Base-by-base conservation (phyloP, 2,113 vertebrate genomes). In the Plecotus auritus region DNA sequence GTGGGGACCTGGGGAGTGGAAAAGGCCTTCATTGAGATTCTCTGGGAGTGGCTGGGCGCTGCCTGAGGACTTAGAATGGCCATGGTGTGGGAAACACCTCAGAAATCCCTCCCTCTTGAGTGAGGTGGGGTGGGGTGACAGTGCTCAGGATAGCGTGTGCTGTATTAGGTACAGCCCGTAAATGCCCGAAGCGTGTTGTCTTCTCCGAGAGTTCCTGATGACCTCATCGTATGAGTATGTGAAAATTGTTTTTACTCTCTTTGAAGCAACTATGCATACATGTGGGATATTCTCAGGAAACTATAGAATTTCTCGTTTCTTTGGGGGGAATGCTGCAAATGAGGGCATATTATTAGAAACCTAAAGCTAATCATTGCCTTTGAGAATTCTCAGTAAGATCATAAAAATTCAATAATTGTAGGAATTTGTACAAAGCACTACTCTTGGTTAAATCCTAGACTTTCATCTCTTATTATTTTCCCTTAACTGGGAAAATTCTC, bases 351-450 rank as follows among this genome's bases (percentile, higher is more conserved):
- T 93, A 85, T 66, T 85, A 95, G 47, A 88, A 94, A 86, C 28
- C 72, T 87, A 80, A 81, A 77, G 73, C 61, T 64, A 67, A 77
- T 82, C 28, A 61, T 9, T 51, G 12, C 56, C n/a, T 92, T 83
- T 95, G 72, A 96, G 81, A 95, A 97, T 96, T 95, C 93, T 92
- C 74, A 22, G 0, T 93, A 92, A 97, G 56, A 78, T 97, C 78
- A 82, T 87, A 96, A 42, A 73, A 88, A 88, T 45, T 56, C 37
- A 81, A 22, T 85, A 91, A 82, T 56, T 88, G 22, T 54, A 84
- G 64, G 35, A 66, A 88, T 72, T 26, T 85, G 5, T 86, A 20
- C 42, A 90, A 96, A 92, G 9, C 26, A 88, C 0, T 85, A 61
- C n/a, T 22, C 54, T 90, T 88, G 26, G 32, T 76, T 88, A 56